A percentile compares a stretch with the other conserved stretches of the same genome.
Conservation (phyloP, 1,140 invertebrate species). For the Conopomorpha cramerella region DNA sequence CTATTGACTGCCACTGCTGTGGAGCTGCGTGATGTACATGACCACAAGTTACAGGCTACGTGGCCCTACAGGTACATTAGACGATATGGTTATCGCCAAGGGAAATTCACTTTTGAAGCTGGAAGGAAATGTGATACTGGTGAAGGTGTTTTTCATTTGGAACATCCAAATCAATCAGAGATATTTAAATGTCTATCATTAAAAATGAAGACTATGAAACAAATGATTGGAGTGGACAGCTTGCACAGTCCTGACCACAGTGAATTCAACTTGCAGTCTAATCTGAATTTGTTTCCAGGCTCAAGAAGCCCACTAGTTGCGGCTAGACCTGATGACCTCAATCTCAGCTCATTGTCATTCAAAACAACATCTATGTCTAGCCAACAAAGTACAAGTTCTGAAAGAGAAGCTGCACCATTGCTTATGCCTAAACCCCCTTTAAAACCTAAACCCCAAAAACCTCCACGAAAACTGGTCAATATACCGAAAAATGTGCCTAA, state of each 20-base stretch:
- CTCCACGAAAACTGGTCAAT: conserved; percentile 65
- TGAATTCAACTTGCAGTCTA: conserved; percentile 75
- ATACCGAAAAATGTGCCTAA: conserved; percentile 41
- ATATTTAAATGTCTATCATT: conserved; percentile 78
- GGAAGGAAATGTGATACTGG: conserved; percentile 86
- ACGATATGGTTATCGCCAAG: conserved; percentile 79
- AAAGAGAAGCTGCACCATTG: conserved; percentile 44
- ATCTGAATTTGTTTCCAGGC: conserved; percentile 73
- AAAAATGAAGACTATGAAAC: conserved; percentile 85
- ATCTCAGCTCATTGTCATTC: conserved; percentile 49
- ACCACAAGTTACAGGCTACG: conserved; percentile 70
- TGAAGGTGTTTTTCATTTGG: conserved; percentile 80
- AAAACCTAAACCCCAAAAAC: conserved; percentile 69
- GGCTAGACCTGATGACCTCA: conserved; percentile 60
- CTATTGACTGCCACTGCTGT: conserved; percentile 74
- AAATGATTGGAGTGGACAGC: conserved; percentile 71
- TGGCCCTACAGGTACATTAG: conserved; percentile 88
- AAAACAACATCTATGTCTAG: conserved; percentile 45
- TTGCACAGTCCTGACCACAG: conserved; percentile 69
- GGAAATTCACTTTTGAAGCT: conserved; percentile 89
- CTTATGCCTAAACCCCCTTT: conserved; percentile 51
- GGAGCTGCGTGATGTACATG: conserved; percentile 70
- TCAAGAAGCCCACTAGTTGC: conserved; percentile 73
- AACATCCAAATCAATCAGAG: conserved; percentile 78
- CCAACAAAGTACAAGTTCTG: conserved; percentile 34